A percentile compares a stretch with the other conserved stretches of the same genome.
phyloP scores from a whole-genome alignment of 2,797 vertebrate species.

The Danionella dracula region DNA sequence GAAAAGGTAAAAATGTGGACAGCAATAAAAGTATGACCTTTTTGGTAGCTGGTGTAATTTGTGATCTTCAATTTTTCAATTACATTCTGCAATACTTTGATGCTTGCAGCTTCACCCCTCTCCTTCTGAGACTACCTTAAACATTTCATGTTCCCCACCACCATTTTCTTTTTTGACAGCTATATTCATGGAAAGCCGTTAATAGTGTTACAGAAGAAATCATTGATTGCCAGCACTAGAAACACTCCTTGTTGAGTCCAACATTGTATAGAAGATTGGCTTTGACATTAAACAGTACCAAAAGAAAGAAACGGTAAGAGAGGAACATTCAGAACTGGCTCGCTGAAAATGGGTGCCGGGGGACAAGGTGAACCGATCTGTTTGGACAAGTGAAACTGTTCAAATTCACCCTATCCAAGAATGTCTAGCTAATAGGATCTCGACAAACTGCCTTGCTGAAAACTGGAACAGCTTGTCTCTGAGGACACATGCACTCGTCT shows the following conservation, averaged over 20 bases:
- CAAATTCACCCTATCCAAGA: constrained; percentile 34
- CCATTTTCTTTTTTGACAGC: constrained; percentile 1
- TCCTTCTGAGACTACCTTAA: neutral
- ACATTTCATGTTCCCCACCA: neutral
- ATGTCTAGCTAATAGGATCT: constrained; percentile 40
- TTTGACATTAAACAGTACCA: constrained; percentile 20
- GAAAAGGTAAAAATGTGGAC: neutral
- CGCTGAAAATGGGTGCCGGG: constrained; percentile 25
- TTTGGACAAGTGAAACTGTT: constrained; percentile 36
- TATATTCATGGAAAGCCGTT: neutral
- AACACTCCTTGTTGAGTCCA: neutral
- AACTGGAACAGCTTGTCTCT: constrained; percentile 29
- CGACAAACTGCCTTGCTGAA: constrained; percentile 24
- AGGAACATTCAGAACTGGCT: constrained; percentile 5
- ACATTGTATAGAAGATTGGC: neutral
- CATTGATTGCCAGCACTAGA: constrained; percentile 15
- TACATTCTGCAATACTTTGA: neutral
- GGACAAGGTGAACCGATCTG: constrained; percentile 32
- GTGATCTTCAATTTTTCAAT: neutral
- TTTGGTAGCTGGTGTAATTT: constrained; percentile 1
- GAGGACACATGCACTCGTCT: constrained; percentile 27
- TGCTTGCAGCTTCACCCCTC: neutral
- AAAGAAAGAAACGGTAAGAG: neutral
- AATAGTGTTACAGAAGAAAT: neutral
- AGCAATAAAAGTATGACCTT: constrained; percentile 24